These are phyloP conservation scores for Cecropterus lyciades DNA, from an alignment of 1,140 invertebrate genomes.

Conservation along the genomic window DNA sequence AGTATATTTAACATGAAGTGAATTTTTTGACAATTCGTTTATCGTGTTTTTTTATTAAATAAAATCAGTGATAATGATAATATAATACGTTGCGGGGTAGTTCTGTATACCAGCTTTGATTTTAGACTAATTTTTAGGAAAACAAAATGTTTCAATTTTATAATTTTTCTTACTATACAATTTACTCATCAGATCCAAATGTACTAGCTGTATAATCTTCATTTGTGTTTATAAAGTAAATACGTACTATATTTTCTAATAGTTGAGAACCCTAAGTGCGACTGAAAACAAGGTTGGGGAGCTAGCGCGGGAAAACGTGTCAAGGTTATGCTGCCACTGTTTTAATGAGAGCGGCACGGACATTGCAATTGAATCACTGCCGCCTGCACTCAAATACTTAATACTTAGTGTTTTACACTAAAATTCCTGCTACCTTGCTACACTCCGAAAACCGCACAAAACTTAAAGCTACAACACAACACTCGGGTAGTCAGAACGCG, in stretches of 20 bases:
- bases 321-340: slow-evolving; percentile 75
- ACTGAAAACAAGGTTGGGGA: slow-evolving; percentile 73
- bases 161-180: too few relatives aligned
- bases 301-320: slow-evolving; percentile 79
- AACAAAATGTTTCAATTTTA: too few relatives aligned
- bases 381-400: slow-evolving; percentile 45
- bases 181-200: too few relatives aligned
- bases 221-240: background rate
- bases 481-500: slow-evolving; percentile 12
- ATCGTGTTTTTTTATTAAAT: too few relatives aligned
- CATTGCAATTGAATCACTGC: slow-evolving; percentile 63
- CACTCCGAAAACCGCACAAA: slow-evolving; percentile 35
- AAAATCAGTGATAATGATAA: too few relatives aligned
- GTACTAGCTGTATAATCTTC: background rate
- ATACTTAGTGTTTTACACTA: slow-evolving; percentile 38
- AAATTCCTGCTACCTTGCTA: slow-evolving; percentile 35
- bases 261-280: background rate
- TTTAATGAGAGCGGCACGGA: slow-evolving; percentile 64
- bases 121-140: too few relatives aligned
- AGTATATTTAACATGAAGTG: too few relatives aligned
- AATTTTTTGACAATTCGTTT: too few relatives aligned
- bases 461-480: slow-evolving; percentile 37
- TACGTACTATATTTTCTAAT: background rate
- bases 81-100: too few relatives aligned
- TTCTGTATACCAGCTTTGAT: too few relatives aligned